Base-by-base conservation (phyloP, 2,113 vertebrate genomes). In the Periophthalmus modestus region DNA sequence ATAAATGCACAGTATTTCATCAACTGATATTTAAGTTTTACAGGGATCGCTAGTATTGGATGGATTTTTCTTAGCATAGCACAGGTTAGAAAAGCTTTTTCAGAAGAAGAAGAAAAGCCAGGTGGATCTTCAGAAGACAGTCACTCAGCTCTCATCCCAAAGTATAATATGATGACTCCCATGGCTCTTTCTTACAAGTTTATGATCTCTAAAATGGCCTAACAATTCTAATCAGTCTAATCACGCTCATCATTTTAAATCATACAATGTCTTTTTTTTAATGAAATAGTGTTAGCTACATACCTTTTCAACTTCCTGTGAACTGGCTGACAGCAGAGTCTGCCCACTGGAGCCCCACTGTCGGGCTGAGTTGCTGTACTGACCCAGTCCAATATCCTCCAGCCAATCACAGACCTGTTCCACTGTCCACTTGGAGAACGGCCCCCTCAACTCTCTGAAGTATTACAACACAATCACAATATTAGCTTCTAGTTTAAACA, bases 271-370 rank as follows among this genome's bases (percentile, higher is more conserved):
- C 3, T 5, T 43, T 48, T 43, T 48, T 48, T 48, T 48, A 48
- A 48, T 1, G 39, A 43, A 43, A 16, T 16, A 48, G 2, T 54
- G 23, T 24, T 58, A 3, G 21, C 23, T 24, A 1, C 55, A 39
- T 94, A 98, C 98, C 97, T 97, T 98, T 91, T 99, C 97, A 62
- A 98, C 91, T 77, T 97, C 97, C 69, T 98, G 97, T 5, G 94
- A 91, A 0, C 93, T 95, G 0, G 97, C 96, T 2, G 95, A 95
- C 77, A 97, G 83, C 18, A 99, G 89, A 0, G 94, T 98, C 72
- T 99, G 96, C 54, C 97, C 97, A 4, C 94, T 93, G 2, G 81
- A 93, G 83, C 97, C 94, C 97, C 97, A 98, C 46, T 97, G 96
- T 50, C 93, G 91, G 68, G 97, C 95, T 63, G 95, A 93, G 78